Percentiles rank a stretch among this genome's conserved stretches.
These are phyloP conservation scores for Sinonovacula constricta DNA, from an alignment of 1,140 invertebrate species.

Conservation along the genomic window DNA sequence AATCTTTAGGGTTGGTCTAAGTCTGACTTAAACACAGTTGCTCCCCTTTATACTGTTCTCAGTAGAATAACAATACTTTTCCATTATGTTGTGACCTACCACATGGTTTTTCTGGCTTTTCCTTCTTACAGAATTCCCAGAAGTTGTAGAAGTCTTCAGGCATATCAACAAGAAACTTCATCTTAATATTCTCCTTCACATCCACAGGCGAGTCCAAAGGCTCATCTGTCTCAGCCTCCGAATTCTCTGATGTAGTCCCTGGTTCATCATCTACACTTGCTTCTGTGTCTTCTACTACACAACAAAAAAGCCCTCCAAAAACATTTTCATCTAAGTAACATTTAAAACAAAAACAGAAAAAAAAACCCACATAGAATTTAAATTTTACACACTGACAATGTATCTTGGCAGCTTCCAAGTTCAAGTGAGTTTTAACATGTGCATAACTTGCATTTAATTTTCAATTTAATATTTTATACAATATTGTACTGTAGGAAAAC, in stretches of 20 bases:
- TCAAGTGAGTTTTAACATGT: too few relatives aligned
- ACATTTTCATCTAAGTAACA: too few relatives aligned
- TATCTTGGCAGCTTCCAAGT: too few relatives aligned
- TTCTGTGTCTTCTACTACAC: too few relatives aligned
- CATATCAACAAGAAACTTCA: conserved; percentile 91
- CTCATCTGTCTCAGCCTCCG: conserved; percentile 48
- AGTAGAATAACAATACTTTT: neutral
- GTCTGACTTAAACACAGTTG: neutral
- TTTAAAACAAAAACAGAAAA: too few relatives aligned
- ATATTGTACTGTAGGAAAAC: too few relatives aligned
- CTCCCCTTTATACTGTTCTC: neutral
- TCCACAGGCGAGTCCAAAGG: conserved; percentile 64
- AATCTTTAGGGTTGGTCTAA: neutral
- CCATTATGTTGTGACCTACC: conserved; percentile 65
- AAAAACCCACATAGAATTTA: too few relatives aligned
- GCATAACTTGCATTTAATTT: too few relatives aligned
- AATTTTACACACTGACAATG: too few relatives aligned
- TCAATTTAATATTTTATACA: too few relatives aligned
- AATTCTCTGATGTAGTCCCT: neutral
- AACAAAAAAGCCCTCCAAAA: too few relatives aligned
- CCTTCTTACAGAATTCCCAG: conserved; percentile 87
- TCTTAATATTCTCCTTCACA: conserved; percentile 82
- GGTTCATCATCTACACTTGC: too few relatives aligned
- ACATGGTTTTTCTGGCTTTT: conserved; percentile 83
- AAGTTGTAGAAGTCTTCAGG: conserved; percentile 93